Percentiles rank a stretch among this genome's conserved stretches.
phyloP scores from a whole-genome alignment of 2,797 vertebrate genomes.

The Parauchenoglanis ngamensis region DNA sequence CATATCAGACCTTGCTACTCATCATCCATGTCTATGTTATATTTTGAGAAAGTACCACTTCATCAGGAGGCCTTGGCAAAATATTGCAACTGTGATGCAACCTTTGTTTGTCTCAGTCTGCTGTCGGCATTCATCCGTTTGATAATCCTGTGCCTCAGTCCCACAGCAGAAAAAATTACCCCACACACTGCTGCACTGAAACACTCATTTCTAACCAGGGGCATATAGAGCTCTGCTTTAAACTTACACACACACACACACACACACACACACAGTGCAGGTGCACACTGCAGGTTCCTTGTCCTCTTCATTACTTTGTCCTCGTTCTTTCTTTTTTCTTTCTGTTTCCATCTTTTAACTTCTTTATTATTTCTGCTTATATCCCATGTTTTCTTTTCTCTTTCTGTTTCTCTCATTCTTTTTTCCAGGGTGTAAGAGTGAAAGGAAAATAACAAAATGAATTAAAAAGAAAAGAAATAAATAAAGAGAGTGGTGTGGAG shows the following conservation, averaged over 20 bases:
- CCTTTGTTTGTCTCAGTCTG: constrained; percentile 15
- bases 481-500: neutral
- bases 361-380: neutral
- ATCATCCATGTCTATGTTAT: neutral
- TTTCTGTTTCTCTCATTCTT: neutral
- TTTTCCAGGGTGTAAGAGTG: neutral
- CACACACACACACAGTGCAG: neutral
- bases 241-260: neutral
- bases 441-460: neutral
- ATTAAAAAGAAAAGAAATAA: neutral
- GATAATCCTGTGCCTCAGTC: constrained; percentile 16
- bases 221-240: constrained; percentile 1
- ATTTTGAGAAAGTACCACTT: constrained; percentile 16
- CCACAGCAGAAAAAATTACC: neutral
- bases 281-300: neutral
- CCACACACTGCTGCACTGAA: neutral
- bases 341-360: neutral
- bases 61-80: constrained; percentile 11
- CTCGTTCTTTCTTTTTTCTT: constrained; percentile 2
- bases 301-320: constrained; percentile 7
- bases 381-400: neutral
- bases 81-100: constrained; percentile 12
- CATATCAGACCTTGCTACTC: neutral
- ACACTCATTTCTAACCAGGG: neutral
- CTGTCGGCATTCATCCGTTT: constrained; percentile 13